Evolutionary conservation across 2,113 vertebrate species (phyloP).

Genomic region (Pampusana beccarii): DNA sequence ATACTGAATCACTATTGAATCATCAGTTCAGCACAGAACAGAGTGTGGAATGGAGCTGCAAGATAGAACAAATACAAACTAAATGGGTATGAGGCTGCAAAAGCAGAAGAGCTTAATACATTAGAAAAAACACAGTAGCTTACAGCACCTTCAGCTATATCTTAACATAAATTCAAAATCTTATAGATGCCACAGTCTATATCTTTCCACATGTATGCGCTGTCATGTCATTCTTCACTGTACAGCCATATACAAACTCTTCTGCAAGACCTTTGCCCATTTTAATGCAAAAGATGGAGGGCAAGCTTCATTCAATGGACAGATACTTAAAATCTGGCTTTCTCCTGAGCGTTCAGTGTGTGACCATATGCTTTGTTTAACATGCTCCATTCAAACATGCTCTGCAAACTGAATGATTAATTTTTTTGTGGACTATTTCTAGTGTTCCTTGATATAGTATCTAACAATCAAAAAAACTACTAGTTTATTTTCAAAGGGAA

Average conservation of each 20-base stretch:
- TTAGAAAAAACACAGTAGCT: not conserved
- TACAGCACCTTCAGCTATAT: not conserved
- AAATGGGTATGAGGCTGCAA: not conserved
- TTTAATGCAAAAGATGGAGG: not conserved
- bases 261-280: not conserved
- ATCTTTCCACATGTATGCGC: not conserved
- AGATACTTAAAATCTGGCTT: not conserved
- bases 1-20: not conserved
- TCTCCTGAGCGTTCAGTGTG: not conserved
- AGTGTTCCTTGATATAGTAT: not conserved
- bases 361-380: not conserved
- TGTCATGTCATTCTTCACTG: not conserved
- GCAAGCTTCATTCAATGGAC: not conserved
- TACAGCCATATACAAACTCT: not conserved
- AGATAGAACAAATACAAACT: not conserved
- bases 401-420: not conserved
- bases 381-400: not conserved
- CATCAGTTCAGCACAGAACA: not conserved
- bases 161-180: not conserved
- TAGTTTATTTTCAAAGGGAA: not conserved
- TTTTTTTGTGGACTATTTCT: not conserved
- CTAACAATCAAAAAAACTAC: not conserved
- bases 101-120: not conserved
- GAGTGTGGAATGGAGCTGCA: not conserved
- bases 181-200: not conserved